A percentile compares a stretch with the other conserved stretches of the same genome.
Conservation (phyloP, 1,140 invertebrate species). For the Brachionus koreanus region DNA sequence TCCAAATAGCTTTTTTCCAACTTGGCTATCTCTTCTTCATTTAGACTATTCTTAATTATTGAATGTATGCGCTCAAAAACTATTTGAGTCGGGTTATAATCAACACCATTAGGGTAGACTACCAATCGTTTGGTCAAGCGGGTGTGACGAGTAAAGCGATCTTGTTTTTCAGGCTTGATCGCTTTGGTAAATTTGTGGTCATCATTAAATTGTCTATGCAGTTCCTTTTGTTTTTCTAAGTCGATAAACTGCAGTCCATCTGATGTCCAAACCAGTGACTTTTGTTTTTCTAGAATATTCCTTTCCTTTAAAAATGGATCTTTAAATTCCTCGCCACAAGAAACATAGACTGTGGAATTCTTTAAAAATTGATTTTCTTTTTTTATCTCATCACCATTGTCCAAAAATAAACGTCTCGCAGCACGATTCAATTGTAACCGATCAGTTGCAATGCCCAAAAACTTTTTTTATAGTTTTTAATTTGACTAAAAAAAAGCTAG, state of each 20-base stretch:
- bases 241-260: conserved; percentile 30
- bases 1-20: conserved; percentile 18
- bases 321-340: conserved; percentile 56
- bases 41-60: neutral
- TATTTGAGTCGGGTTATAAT: neutral
- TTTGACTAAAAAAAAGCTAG: neutral
- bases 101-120: neutral
- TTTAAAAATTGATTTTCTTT: conserved; percentile 50
- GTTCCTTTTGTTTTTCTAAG: neutral
- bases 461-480: neutral
- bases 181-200: neutral
- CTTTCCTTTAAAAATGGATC: conserved; percentile 50
- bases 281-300: conserved; percentile 25
- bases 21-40: neutral
- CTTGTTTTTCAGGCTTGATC: neutral
- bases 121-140: conserved; percentile 35
- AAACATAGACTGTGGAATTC: conserved; percentile 54
- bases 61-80: neutral
- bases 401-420: conserved; percentile 25
- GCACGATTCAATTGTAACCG: conserved; percentile 5
- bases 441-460: conserved; percentile 36
- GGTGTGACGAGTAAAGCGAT: neutral
- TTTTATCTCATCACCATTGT: conserved; percentile 38
- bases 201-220: neutral
- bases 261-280: conserved; percentile 28